Base-by-base conservation (phyloP, 2,797 vertebrate genomes). In the Falco cherrug region DNA sequence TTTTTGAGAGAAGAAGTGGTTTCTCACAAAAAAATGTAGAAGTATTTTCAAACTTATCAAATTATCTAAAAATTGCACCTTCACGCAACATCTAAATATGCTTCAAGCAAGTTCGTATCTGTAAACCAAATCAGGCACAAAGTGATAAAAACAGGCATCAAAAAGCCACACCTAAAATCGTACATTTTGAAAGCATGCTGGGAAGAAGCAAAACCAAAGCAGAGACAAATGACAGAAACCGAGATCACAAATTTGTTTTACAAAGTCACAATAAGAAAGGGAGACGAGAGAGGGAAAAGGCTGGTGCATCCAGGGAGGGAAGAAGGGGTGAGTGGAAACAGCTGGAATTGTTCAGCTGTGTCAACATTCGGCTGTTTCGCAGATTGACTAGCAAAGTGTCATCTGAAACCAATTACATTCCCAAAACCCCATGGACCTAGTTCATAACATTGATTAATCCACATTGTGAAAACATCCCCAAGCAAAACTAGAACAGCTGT, bases 391-490 rank as follows among this genome's bases (percentile, higher is more conserved):
- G 97, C 97, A 97, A 98, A 98, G 97, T 98, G 97, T 98, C 98
- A 98, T 97, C 98, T 98, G 98, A 98, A 98, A 98, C 98, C 98
- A 98, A 98, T 98, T 98, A 98, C 97, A 97, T 97, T 97, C 98
- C 97, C 97, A 98, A 98, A 98, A 97, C 98, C 98, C 98, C 97
- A 98, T 7, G 97, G 98, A 98, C 98, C 97, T 95, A 96, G 97
- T 98, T 98, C 97, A 98, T 98, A 98, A 98, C 98, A 98, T 97
- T 98, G 98, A 98, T 98, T 98, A 98, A 98, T 98, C 98, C 98
- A 97, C 97, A 98, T 97, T 98, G 98, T 97, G 95, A 97, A 98
- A 98, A 98, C 64, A 97, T 98, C 98, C 98, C 98, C 97, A 97
- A 98, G 98, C 98, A 98, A 98, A 98, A 97, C 97, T 93, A 71